phyloP scores from a whole-genome alignment of 2,888 invertebrate genomes.

The Mimachlamys varia region DNA sequence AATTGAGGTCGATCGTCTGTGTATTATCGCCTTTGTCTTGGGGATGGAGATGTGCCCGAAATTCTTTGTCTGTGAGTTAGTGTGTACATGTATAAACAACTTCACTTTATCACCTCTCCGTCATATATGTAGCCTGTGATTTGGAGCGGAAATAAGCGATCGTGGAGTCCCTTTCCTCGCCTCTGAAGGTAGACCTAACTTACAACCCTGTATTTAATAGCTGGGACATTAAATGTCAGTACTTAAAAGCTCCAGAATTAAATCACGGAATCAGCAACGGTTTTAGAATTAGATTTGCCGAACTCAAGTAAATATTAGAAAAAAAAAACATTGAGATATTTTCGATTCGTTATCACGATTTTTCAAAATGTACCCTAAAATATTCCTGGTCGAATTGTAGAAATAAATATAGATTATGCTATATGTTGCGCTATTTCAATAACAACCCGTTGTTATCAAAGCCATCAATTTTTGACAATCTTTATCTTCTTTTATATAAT shows the following conservation, averaged over 20 bases:
- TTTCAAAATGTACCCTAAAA: too few species aligned
- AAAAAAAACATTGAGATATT: neutral
- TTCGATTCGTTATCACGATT: too few species aligned
- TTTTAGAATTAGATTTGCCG: neutral
- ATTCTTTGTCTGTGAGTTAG: neutral
- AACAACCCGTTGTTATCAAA: neutral
- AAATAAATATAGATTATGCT: too few species aligned
- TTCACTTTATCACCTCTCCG: neutral
- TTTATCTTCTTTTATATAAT: neutral
- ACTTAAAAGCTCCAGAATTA: neutral
- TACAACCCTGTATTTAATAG: slow-evolving; percentile 40
- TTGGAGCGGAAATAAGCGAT: slow-evolving; percentile 34
- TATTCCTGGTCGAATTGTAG: too few species aligned
- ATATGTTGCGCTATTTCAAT: too few species aligned
- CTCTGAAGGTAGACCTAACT: neutral
- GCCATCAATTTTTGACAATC: neutral
- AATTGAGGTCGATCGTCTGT: neutral
- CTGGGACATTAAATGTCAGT: slow-evolving; percentile 43
- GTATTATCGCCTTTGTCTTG: neutral
- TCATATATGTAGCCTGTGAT: neutral
- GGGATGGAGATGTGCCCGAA: neutral
- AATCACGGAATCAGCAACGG: neutral
- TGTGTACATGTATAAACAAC: neutral
- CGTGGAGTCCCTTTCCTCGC: neutral
- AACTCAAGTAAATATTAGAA: too few species aligned